A percentile compares a stretch with the other conserved stretches of the same genome.
These are phyloP conservation scores for Australoheros facetus DNA, from an alignment of 2,797 vertebrate species.

Conservation along the genomic window DNA sequence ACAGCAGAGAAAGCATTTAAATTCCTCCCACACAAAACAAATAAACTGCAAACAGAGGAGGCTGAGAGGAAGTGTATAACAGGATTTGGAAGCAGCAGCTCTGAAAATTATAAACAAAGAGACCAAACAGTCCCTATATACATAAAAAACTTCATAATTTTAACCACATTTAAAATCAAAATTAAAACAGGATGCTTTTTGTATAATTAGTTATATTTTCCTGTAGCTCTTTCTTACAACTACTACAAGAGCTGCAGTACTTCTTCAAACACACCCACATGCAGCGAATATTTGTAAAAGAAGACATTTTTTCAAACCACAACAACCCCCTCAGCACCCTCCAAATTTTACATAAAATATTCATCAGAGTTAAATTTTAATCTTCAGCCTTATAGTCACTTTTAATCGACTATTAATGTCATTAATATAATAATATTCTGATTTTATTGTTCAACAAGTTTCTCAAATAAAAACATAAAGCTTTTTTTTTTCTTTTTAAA, in stretches of 20 bases:
- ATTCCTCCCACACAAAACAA: constrained; percentile 71
- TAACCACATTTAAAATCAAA: background rate
- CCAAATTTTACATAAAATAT: background rate
- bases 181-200: background rate
- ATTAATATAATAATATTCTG: background rate
- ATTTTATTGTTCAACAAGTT: too few species aligned
- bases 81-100: constrained; percentile 51
- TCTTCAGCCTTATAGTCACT: background rate
- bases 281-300: background rate
- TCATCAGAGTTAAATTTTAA: background rate
- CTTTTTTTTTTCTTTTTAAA: too few species aligned
- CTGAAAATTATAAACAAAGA: constrained; percentile 13
- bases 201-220: background rate
- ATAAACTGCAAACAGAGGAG: constrained; percentile 51
- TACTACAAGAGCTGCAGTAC: background rate
- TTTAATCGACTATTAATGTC: background rate
- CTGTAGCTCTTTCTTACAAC: background rate
- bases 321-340: background rate
- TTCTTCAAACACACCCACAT: background rate
- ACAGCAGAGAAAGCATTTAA: constrained; percentile 71
- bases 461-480: too few species aligned
- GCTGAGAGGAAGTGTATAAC: constrained; percentile 53
- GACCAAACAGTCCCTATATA: background rate
- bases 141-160: background rate
- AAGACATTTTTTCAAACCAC: too few species aligned